These are phyloP conservation scores for Botia kubotai DNA, from an alignment of 2,797 vertebrate genomes.

Conservation along the genomic window DNA sequence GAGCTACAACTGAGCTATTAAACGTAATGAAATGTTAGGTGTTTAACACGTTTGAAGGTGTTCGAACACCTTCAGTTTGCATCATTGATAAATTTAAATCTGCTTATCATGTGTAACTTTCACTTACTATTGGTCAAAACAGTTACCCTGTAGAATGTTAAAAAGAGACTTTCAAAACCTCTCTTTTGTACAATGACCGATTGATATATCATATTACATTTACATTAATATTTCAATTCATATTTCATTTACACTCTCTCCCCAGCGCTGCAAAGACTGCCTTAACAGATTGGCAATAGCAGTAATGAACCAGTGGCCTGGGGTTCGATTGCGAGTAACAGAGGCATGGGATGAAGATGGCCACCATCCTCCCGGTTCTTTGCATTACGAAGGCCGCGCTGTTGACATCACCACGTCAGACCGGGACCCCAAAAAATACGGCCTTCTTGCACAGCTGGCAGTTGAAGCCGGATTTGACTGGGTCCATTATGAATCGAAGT, in stretches of 20 bases:
- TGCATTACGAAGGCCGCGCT: constrained; percentile 96
- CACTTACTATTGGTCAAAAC: constrained; percentile 1
- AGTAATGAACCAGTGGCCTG: constrained; percentile 98
- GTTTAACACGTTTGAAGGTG: too few relatives aligned
- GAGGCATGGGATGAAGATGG: constrained; percentile 99
- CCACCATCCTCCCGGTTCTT: constrained; percentile 90
- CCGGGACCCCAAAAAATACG: constrained; percentile 92
- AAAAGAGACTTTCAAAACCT: not conserved
- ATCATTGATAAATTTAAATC: too few relatives aligned
- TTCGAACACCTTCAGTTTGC: too few relatives aligned
- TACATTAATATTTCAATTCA: not conserved
- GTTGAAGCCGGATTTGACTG: constrained; percentile 98
- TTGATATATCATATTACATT: constrained; percentile 1
- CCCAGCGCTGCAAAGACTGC: constrained; percentile 93
- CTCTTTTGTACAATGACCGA: not conserved
- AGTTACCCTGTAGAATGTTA: not conserved
- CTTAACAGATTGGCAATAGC: constrained; percentile 94
- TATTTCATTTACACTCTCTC: constrained; percentile 12
- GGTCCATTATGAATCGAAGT: constrained; percentile 97
- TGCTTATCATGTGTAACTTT: constrained; percentile 30
- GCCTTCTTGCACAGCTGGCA: constrained; percentile 92
- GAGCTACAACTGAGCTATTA: too few relatives aligned
- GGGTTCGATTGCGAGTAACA: constrained; percentile 91
- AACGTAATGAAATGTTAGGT: too few relatives aligned
- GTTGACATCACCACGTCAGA: constrained; percentile 97